Conservation (phyloP, 2,113 vertebrate species). For the Tonatia bakeri region DNA sequence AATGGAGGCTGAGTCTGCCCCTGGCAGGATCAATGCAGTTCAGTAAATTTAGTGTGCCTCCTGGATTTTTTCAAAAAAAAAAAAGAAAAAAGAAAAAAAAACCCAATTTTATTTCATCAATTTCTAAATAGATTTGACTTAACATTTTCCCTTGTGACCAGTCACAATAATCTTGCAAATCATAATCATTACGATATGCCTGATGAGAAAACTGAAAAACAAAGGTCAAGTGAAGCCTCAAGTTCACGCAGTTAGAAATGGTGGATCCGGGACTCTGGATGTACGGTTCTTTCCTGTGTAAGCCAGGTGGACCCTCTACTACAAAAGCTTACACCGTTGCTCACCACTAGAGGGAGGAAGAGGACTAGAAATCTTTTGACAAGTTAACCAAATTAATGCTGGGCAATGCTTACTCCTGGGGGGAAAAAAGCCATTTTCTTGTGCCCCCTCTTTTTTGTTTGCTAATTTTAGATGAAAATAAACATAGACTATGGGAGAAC, state of each 20-base stretch:
- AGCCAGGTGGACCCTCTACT: accelerated
- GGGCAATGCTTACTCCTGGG: background rate
- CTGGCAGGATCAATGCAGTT: background rate
- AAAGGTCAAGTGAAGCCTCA: background rate
- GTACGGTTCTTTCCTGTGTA: accelerated
- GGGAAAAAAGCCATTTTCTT: background rate
- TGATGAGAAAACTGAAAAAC: background rate
- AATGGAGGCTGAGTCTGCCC: background rate
- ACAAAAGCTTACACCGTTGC: background rate
- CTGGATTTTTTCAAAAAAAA: background rate
- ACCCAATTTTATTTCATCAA: background rate
- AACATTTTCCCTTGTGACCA: background rate
- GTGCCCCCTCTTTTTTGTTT: background rate
- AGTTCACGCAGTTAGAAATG: background rate
- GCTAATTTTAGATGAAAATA: background rate
- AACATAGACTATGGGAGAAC: background rate
- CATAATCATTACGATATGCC: background rate
- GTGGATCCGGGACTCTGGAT: background rate
- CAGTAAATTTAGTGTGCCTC: background rate
- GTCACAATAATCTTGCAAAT: background rate
- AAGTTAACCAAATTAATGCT: background rate
- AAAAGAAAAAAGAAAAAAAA: too few relatives aligned
- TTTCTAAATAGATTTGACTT: background rate
- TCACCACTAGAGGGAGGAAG: slow-evolving; percentile 58
- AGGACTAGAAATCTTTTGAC: background rate